Base-by-base conservation (phyloP, 1,140 invertebrate species). In the Ephestia elutella region DNA sequence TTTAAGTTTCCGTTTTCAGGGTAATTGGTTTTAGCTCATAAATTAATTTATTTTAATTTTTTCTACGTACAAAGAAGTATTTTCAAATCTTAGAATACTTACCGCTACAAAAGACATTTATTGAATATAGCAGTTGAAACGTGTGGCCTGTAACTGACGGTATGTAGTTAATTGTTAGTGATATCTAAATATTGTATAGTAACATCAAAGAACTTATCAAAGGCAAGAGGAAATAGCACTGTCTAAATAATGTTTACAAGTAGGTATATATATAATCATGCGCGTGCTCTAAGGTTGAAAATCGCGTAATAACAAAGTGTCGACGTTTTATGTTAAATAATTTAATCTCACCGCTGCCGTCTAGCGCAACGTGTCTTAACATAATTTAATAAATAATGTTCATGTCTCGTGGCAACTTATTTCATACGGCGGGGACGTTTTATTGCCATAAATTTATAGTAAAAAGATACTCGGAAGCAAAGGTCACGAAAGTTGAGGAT, bases 311-410 rank as follows among this genome's bases (percentile, higher is more conserved):
- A 75, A 66, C 69, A 70, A 71, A 76, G 65, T 69, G 48, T 21
- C 63, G 35, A 15, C 65, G 57, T 71, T 71, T 71, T 74, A 70
- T 74, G 67, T 66, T 66, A 71, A 71, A 68, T 71, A 72, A 75
- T 75, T 71, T 75, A 70, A 75, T 75, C 63, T 63, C 56, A 53
- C 54, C 60, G 57, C 55, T 50, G 62, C 62, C 69, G 57, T 65
- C 53, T 61, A 61, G 54, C 60, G 59, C 65, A 68, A 70, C 65
- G 67, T 72, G 70, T 75, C 67, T 70, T 60, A 65, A 57, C 56
- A 55, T 70, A 66, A 75, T 75, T 75, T 70, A 75, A 75, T 74
- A 66, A 71, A 70, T 71, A 72, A 71, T 68, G 63, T 67, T 63
- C 62, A 61, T 66, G 59, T 65, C 65, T 53, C 60, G 57, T 54